phyloP scores from a whole-genome alignment of 2,797 vertebrate genomes.

The Pipistrellus pygmaeus region DNA sequence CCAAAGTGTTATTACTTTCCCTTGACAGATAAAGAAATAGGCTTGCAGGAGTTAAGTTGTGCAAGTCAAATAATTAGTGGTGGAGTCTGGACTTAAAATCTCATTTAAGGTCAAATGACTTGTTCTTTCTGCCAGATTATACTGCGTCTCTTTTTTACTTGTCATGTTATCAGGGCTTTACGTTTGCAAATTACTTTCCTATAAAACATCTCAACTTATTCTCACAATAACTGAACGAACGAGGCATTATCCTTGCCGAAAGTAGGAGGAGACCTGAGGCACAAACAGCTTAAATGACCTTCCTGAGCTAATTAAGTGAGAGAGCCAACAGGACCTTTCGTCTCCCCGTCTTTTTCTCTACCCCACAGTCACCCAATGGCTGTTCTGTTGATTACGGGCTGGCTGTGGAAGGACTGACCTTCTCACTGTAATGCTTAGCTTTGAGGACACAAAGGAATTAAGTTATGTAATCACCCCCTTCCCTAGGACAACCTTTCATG shows the following conservation, averaged over 20 bases:
- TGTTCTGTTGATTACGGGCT: not conserved
- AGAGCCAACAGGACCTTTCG: slow-evolving; percentile 43
- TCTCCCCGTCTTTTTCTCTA: not conserved
- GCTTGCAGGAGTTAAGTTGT: not conserved
- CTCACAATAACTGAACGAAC: not conserved
- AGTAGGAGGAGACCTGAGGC: not conserved
- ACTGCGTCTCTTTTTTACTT: not conserved
- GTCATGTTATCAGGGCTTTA: not conserved
- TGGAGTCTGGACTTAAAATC: slow-evolving; percentile 34
- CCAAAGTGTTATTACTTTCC: not conserved
- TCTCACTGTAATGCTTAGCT: slow-evolving; percentile 28
- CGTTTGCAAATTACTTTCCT: slow-evolving; percentile 17
- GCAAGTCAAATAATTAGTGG: not conserved
- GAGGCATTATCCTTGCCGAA: not conserved
- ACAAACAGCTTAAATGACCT: not conserved
- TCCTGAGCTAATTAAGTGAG: not conserved
- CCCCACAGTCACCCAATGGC: not conserved
- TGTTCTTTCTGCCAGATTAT: not conserved
- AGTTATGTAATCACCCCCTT: not conserved
- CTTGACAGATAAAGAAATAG: slow-evolving; percentile 8
- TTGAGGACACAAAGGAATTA: not conserved
- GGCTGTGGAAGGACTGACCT: not conserved
- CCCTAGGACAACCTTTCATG: not conserved
- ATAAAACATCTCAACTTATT: not conserved
- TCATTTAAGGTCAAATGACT: not conserved